A percentile compares a stretch with the other conserved stretches of the same genome.
Conservation (phyloP, 92 coral and sea anemone species). For the Epizoanthus fatuus region DNA sequence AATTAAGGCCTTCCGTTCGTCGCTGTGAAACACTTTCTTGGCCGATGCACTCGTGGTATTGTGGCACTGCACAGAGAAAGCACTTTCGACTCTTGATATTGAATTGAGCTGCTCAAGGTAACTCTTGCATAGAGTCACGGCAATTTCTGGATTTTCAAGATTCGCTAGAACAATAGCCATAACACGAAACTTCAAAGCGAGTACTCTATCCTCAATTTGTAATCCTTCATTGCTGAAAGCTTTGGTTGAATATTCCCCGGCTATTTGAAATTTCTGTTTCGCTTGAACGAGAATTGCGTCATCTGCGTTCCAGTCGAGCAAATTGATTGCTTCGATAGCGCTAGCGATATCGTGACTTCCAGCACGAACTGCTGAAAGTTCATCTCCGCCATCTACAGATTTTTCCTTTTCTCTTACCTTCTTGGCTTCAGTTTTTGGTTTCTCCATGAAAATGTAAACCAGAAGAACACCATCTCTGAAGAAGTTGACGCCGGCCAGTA, state of each 20-base stretch:
- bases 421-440: too few species aligned
- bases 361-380: neutral
- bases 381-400: neutral
- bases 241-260: slow-evolving; percentile 50
- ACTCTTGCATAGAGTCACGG: slow-evolving; percentile 42
- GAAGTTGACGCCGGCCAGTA: slow-evolving; percentile 47
- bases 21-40: slow-evolving; percentile 26
- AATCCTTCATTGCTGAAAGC: slow-evolving; percentile 56
- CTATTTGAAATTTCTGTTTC: slow-evolving; percentile 46
- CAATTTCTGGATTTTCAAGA: slow-evolving; percentile 34
- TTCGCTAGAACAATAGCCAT: slow-evolving; percentile 40
- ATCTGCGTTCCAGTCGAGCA: slow-evolving; percentile 1
- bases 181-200: slow-evolving; percentile 50
- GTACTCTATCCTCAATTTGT: slow-evolving; percentile 36
- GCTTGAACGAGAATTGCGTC: slow-evolving; percentile 41
- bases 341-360: neutral
- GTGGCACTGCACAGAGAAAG: slow-evolving; percentile 37
- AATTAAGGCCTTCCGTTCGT: slow-evolving; percentile 43
- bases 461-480: slow-evolving; percentile 52
- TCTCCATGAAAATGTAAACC: slow-evolving; percentile 21
- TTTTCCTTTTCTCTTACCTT: neutral
- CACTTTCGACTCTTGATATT: slow-evolving; percentile 28
- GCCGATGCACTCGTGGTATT: slow-evolving; percentile 11
- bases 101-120: slow-evolving; percentile 48
- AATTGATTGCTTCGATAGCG: neutral